Conservation (phyloP, 1,140 invertebrate genomes). For the Phthorimaea operculella region DNA sequence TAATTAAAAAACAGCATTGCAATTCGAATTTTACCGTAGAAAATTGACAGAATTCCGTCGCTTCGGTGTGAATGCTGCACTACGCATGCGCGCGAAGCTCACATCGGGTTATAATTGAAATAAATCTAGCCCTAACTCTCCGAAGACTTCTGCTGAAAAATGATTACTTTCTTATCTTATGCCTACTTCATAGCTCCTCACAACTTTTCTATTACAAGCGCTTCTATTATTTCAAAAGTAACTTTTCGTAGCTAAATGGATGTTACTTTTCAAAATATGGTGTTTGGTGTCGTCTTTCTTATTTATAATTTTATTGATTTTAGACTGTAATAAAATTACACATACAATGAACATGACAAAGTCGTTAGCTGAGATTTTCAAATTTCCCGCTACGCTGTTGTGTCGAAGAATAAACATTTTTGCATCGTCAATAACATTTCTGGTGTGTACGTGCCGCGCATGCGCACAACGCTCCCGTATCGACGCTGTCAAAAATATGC, state of each 20-base stretch:
- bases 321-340: background rate
- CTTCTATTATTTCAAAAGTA: background rate
- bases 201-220: background rate
- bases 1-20: too few relatives aligned
- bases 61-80: constrained; percentile 37
- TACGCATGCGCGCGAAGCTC: constrained; percentile 41
- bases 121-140: constrained; percentile 51
- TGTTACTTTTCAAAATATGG: background rate
- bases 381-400: constrained; percentile 29
- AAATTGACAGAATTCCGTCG: background rate
- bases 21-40: too few relatives aligned
- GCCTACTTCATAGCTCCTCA: constrained; percentile 13
- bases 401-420: constrained; percentile 63
- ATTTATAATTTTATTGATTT: background rate
- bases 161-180: constrained; percentile 35
- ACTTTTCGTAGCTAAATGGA: background rate
- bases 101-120: constrained; percentile 61
- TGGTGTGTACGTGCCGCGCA: constrained; percentile 25
- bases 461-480: constrained; percentile 31
- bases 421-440: constrained; percentile 20
- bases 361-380: background rate
- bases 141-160: constrained; percentile 30
- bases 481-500: constrained; percentile 61
- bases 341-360: background rate
- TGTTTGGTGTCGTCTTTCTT: background rate